Percentiles rank a stretch among this genome's conserved stretches.
phyloP scores from a whole-genome alignment of 2,113 vertebrate genomes.

The Aythya baeri region DNA sequence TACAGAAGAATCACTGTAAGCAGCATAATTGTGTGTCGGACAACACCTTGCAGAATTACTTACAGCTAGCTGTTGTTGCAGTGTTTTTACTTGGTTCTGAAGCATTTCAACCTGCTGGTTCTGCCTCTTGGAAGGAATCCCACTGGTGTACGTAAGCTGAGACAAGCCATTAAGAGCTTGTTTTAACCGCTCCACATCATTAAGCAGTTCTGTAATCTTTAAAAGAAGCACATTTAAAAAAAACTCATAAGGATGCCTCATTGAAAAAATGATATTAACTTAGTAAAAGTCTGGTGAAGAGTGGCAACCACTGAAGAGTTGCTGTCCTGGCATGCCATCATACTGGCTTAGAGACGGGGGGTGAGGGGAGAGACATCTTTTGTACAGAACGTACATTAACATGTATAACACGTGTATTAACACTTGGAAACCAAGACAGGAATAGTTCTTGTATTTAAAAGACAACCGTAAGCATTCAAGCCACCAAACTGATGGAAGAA shows the following conservation, averaged over 20 bases:
- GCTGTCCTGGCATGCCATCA: background rate
- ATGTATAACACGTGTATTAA: background rate
- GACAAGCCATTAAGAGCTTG: constrained; percentile 92
- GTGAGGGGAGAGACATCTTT: background rate
- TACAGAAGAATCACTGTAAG: background rate
- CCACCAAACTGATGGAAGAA: background rate
- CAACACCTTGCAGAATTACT: constrained; percentile 62
- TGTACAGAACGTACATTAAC: background rate
- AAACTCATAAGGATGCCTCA: background rate
- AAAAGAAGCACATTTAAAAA: background rate
- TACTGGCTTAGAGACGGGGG: background rate
- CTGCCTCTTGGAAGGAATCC: constrained; percentile 87
- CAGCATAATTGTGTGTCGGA: background rate
- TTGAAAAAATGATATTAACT: background rate
- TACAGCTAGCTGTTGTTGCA: constrained; percentile 95
- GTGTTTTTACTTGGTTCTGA: constrained; percentile 87
- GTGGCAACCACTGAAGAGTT: background rate
- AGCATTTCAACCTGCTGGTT: constrained; percentile 87
- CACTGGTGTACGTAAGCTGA: constrained; percentile 87
- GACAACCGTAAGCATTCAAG: too few relatives aligned
- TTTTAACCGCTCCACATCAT: constrained; percentile 91
- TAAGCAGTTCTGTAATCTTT: constrained; percentile 93
- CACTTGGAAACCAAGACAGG: background rate
- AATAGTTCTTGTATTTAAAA: background rate
- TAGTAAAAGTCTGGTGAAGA: background rate